Percentiles rank a stretch among this genome's conserved stretches.
Evolutionary conservation across 2,888 invertebrate genomes (phyloP).

Genomic region (Odontothrips loti): DNA sequence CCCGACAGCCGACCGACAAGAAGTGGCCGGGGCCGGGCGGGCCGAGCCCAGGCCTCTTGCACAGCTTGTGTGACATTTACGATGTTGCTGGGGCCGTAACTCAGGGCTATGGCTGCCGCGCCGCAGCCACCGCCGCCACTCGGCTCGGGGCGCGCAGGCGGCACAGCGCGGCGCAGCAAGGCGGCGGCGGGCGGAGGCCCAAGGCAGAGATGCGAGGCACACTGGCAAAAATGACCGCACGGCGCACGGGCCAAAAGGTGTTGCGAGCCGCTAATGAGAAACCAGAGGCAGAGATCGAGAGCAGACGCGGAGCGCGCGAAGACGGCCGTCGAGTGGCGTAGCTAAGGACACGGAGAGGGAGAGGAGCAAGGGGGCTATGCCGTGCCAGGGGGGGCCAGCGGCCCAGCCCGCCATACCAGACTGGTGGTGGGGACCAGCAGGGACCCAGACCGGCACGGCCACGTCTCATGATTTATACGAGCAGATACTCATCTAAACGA

Average conservation of each 20-base stretch:
- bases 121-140: not conserved
- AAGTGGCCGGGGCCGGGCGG: constrained; percentile 8
- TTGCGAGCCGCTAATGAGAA: no score
- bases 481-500: constrained; percentile 26
- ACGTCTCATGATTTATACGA: constrained; percentile 16
- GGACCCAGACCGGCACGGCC: not conserved
- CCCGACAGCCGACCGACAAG: constrained; percentile 12
- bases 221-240: not conserved
- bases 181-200: not conserved
- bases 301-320: no score
- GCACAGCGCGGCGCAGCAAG: not conserved
- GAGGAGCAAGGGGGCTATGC: no score
- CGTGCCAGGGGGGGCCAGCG: no score
- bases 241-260: not conserved
- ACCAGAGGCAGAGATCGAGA: no score
- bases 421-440: not conserved
- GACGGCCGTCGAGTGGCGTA: not conserved
- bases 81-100: constrained; percentile 23
- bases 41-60: not conserved
- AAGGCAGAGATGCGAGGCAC: not conserved
- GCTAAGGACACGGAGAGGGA: not conserved
- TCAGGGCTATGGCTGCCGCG: constrained; percentile 4
- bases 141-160: not conserved
- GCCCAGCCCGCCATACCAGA: not conserved
- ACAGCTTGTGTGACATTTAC: constrained; percentile 23